Conservation (phyloP, 2,797 vertebrate genomes). For the Dendrocincla tyrannina region DNA sequence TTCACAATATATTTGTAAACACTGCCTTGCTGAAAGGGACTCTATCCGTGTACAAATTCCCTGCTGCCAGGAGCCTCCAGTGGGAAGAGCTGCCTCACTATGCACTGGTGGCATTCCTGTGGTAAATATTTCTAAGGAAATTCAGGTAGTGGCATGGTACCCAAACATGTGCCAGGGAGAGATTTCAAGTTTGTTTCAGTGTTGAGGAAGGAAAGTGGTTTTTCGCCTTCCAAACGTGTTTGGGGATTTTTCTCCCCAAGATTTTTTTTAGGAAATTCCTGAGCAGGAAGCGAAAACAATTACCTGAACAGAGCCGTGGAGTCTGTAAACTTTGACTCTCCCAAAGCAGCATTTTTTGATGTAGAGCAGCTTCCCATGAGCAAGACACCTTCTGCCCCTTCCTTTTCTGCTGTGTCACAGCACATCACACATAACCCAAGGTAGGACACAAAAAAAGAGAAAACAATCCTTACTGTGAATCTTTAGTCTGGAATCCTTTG, state of each 20-base stretch:
- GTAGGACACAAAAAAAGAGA: background rate
- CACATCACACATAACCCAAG: background rate
- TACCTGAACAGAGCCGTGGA: background rate
- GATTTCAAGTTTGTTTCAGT: background rate
- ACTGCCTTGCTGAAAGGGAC: background rate
- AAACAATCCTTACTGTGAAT: slow-evolving; percentile 14
- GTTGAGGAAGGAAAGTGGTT: background rate
- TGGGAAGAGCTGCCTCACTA: background rate
- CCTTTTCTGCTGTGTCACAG: background rate
- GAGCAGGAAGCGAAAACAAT: background rate
- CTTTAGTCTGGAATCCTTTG: slow-evolving; percentile 35
- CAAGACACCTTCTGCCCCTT: background rate
- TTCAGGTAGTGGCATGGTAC: background rate
- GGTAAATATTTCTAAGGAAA: background rate
- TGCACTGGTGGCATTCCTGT: background rate
- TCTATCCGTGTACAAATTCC: background rate
- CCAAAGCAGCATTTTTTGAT: background rate
- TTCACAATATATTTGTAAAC: slow-evolving; percentile 8
- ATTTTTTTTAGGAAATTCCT: background rate
- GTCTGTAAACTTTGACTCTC: background rate
- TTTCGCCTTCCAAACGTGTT: background rate
- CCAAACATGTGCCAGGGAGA: background rate
- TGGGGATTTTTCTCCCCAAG: background rate
- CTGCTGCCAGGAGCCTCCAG: background rate
- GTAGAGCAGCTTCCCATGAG: background rate